A percentile compares a stretch with the other conserved stretches of the same genome.
Evolutionary conservation across 92 coral and sea anemone species (phyloP).

Genomic region (Heliopora coerulea): DNA sequence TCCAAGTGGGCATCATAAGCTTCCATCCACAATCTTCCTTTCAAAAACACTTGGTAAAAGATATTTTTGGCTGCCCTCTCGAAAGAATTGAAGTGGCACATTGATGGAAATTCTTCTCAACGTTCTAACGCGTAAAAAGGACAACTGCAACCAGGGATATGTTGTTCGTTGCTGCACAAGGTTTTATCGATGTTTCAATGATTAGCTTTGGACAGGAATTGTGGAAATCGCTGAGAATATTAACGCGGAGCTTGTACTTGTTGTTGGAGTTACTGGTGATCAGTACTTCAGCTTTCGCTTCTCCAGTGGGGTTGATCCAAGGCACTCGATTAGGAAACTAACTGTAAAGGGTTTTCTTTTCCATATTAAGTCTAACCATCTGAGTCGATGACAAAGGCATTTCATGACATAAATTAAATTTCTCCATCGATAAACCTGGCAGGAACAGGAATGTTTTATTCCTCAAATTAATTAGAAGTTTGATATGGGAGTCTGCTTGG

Average conservation of each 20-base stretch:
- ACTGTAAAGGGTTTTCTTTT: constrained; percentile 54
- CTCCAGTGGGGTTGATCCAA: constrained; percentile 69
- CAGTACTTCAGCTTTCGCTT: constrained; percentile 60
- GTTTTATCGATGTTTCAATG: constrained; percentile 49
- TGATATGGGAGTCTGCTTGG: too few relatives aligned
- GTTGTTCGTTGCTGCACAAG: constrained; percentile 4
- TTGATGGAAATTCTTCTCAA: constrained; percentile 31
- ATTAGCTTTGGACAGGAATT: constrained; percentile 74
- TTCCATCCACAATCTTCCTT: constrained; percentile 48
- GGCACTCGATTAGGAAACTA: constrained; percentile 61
- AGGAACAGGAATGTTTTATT: too few relatives aligned
- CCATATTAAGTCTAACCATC: constrained; percentile 56
- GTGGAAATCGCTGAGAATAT: constrained; percentile 67
- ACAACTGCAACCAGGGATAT: constrained; percentile 20
- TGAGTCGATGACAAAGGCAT: constrained; percentile 60
- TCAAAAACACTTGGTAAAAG: constrained; percentile 44
- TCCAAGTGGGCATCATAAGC: constrained; percentile 48
- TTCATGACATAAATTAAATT: too few relatives aligned
- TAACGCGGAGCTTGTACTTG: constrained; percentile 56
- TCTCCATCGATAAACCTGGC: too few relatives aligned
- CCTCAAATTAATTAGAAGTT: too few relatives aligned
- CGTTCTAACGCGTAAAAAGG: constrained; percentile 41
- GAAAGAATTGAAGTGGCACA: constrained; percentile 37
- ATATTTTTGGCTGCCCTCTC: constrained; percentile 40
- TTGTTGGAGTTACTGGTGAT: constrained; percentile 57